Evolutionary conservation across 2,888 invertebrate species (phyloP).

Genomic region (Morpho helenor): DNA sequence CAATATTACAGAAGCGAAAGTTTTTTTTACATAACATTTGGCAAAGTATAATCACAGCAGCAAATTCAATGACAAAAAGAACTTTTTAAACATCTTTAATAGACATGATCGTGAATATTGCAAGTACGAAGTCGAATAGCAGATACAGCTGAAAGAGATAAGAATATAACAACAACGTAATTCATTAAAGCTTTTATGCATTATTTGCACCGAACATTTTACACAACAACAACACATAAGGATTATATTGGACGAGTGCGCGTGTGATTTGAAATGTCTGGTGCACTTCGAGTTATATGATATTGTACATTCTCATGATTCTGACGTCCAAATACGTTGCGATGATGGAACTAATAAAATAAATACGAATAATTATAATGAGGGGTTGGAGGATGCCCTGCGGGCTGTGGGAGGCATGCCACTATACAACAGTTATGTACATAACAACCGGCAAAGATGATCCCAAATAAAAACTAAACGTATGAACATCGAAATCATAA

Average conservation of each 20-base stretch:
- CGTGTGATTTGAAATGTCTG: slow-evolving; percentile 48
- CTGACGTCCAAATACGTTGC: slow-evolving; percentile 46
- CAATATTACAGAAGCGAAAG: slow-evolving; percentile 41
- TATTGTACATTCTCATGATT: slow-evolving; percentile 48
- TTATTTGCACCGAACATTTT: slow-evolving; percentile 40
- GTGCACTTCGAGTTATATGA: slow-evolving; percentile 55
- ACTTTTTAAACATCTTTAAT: slow-evolving; percentile 43
- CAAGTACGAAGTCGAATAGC: slow-evolving; percentile 70
- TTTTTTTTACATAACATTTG: slow-evolving; percentile 44
- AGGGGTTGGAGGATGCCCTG: slow-evolving; percentile 81
- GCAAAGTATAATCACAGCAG: slow-evolving; percentile 49
- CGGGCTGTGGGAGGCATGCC: slow-evolving; percentile 76
- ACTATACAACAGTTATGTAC: slow-evolving; percentile 58
- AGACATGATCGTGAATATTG: slow-evolving; percentile 46
- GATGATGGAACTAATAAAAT: slow-evolving; percentile 64
- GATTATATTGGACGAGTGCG: slow-evolving; percentile 37
- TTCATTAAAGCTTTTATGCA: slow-evolving; percentile 45
- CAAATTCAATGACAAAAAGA: slow-evolving; percentile 50
- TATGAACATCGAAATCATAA: slow-evolving; percentile 66
- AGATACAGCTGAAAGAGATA: slow-evolving; percentile 64
- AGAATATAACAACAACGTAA: slow-evolving; percentile 44
- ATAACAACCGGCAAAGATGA: slow-evolving; percentile 60
- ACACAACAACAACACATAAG: slow-evolving; percentile 34
- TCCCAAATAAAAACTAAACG: slow-evolving; percentile 51
- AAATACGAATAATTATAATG: slow-evolving; percentile 62